Evolutionary conservation across 2,113 vertebrate species (phyloP).

Genomic region (Cynopterus brachyotis): DNA sequence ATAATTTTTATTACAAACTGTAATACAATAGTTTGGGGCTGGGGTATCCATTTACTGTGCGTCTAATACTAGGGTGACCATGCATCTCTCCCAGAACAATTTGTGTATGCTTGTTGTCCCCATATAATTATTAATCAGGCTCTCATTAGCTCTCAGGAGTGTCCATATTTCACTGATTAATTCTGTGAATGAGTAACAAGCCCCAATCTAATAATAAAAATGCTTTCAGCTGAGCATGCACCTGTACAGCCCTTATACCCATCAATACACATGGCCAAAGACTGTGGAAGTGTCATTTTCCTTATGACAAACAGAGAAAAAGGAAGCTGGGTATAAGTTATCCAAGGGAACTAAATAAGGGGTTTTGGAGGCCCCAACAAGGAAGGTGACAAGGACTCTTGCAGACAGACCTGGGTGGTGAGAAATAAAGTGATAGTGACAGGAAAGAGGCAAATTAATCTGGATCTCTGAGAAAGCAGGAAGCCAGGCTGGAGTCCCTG

Average conservation of each 20-base stretch:
- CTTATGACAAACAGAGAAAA: not conserved
- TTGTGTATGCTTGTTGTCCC: fast-evolving
- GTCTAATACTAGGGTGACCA: not conserved
- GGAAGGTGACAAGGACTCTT: not conserved
- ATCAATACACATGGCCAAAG: not conserved
- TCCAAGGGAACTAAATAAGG: not conserved
- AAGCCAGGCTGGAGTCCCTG: no score
- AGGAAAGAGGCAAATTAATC: not conserved
- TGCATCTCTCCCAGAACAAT: not conserved
- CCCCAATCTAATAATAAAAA: not conserved
- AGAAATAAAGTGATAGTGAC: not conserved
- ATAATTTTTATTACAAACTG: not conserved
- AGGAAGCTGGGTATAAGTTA: not conserved
- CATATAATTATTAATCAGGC: not conserved
- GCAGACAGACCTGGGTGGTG: not conserved
- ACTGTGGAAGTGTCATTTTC: not conserved
- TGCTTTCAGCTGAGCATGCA: not conserved
- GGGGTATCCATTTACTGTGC: not conserved
- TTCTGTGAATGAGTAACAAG: not conserved
- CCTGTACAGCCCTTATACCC: not conserved
- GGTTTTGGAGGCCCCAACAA: fast-evolving
- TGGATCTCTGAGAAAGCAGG: not conserved
- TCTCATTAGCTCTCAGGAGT: not conserved
- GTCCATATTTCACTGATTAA: not conserved
- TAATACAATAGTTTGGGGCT: not conserved